Conservation (phyloP, 2,888 invertebrate species). For the Patella ulyssiponensis region DNA sequence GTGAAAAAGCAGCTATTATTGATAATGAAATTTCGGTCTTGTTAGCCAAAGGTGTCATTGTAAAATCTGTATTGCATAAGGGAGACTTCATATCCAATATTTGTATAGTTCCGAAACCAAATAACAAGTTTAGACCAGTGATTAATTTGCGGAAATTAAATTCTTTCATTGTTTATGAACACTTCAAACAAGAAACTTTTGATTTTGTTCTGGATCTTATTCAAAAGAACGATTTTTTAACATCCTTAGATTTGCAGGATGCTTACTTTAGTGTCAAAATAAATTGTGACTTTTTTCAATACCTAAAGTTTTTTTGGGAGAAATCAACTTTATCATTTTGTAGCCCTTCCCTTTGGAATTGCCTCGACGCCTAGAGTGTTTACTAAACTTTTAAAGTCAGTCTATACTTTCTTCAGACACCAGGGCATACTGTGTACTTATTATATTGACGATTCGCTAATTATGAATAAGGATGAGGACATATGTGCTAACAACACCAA, state of each 20-base stretch:
- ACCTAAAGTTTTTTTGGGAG: constrained; percentile 18
- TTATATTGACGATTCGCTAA: constrained; percentile 15
- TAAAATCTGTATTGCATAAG: no score
- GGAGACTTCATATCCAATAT: constrained; percentile 5
- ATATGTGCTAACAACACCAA: not conserved
- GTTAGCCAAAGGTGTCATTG: not conserved
- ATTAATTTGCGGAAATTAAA: constrained; percentile 21
- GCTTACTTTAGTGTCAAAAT: constrained; percentile 22
- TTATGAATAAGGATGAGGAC: not conserved
- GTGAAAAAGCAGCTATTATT: not conserved
- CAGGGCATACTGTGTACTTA: not conserved
- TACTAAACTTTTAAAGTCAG: constrained; percentile 15
- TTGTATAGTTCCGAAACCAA: constrained; percentile 11
- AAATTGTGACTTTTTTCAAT: constrained; percentile 9
- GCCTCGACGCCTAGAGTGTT: constrained; percentile 16
- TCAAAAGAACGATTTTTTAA: constrained; percentile 17
- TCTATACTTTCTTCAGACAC: constrained; percentile 13
- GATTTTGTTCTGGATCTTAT: constrained; percentile 14
- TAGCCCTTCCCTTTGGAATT: constrained; percentile 20
- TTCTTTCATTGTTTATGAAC: constrained; percentile 6
- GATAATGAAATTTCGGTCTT: not conserved
- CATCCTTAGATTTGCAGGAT: constrained; percentile 20
- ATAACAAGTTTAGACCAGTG: constrained; percentile 12
- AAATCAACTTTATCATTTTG: not conserved
- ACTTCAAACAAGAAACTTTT: constrained; percentile 23